These are phyloP conservation scores for Brachirus orientalis DNA, from an alignment of 2,113 vertebrate species.

Conservation along the genomic window DNA sequence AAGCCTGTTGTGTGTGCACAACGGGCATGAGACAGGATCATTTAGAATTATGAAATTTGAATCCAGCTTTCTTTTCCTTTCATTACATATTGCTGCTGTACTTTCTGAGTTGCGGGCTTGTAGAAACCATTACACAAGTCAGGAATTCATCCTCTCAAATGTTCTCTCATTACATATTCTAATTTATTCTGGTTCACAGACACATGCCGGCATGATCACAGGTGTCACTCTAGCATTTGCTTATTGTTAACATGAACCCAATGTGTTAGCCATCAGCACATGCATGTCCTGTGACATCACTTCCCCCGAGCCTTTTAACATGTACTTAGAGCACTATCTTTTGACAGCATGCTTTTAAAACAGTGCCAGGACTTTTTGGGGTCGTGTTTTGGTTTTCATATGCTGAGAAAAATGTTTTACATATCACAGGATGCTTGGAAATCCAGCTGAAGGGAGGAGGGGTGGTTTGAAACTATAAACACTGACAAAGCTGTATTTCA, in stretches of 20 bases:
- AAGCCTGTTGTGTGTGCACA: constrained; percentile 1
- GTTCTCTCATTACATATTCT: constrained; percentile 37
- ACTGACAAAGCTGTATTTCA: constrained; percentile 33
- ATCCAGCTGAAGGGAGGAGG: constrained; percentile 26
- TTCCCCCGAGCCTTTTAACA: constrained; percentile 57
- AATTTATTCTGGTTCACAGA: constrained; percentile 52
- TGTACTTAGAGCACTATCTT: constrained; percentile 58
- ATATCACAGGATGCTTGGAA: constrained; percentile 62
- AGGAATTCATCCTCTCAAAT: constrained; percentile 1
- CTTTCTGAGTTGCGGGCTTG: constrained; percentile 21
- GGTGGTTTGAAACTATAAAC: constrained; percentile 29
- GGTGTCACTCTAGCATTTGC: constrained; percentile 54
- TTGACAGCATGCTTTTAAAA: constrained; percentile 68
- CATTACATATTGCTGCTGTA: not conserved
- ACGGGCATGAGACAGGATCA: not conserved
- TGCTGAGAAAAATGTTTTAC: constrained; percentile 65
- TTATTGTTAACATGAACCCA: constrained; percentile 51
- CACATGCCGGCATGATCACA: constrained; percentile 39
- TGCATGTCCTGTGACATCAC: constrained; percentile 74
- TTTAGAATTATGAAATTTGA: not conserved
- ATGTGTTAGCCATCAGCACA: constrained; percentile 73
- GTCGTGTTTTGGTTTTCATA: constrained; percentile 62
- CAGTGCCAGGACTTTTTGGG: constrained; percentile 55
- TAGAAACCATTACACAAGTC: constrained; percentile 10
- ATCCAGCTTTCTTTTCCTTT: not conserved